Evolutionary conservation across 1,140 invertebrate species (phyloP).

Genomic region (Ceratosolen solmsi): DNA sequence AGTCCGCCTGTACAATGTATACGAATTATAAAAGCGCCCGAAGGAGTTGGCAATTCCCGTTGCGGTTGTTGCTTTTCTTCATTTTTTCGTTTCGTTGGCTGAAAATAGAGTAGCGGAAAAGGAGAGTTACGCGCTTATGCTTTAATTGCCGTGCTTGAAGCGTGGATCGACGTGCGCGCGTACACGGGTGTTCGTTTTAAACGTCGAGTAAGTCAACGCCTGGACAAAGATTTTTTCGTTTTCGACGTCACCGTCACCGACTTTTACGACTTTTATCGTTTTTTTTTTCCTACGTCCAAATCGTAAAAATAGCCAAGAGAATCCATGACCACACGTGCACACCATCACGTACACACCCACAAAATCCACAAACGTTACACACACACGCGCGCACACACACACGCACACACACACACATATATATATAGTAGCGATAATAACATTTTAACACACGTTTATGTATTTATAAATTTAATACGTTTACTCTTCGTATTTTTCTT

Average conservation of each 20-base stretch:
- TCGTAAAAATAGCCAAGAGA: conserved; percentile 3
- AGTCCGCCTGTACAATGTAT: not conserved
- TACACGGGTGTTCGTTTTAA: not conserved
- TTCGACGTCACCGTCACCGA: not conserved
- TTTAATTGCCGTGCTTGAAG: conserved; percentile 23
- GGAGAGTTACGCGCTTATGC: conserved; percentile 12
- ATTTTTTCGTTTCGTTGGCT: not conserved
- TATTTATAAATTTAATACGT: conserved; percentile 25
- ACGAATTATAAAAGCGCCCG: not conserved
- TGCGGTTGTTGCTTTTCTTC: not conserved
- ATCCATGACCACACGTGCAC: not conserved
- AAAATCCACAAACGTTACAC: no score
- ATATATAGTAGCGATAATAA: not conserved
- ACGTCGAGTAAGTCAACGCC: not conserved
- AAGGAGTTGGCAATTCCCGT: not conserved
- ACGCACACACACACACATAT: not conserved
- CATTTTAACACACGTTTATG: conserved; percentile 41
- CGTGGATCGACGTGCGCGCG: not conserved
- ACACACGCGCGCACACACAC: no score
- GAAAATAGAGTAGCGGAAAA: not conserved
- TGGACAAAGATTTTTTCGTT: conserved; percentile 1
- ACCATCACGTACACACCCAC: no score
- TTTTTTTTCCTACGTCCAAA: conserved; percentile 5
- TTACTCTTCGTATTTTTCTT: conserved; percentile 15
- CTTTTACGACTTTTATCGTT: not conserved